Base-by-base conservation (phyloP, 2,797 vertebrate species). In the Oreochromis grahami region DNA sequence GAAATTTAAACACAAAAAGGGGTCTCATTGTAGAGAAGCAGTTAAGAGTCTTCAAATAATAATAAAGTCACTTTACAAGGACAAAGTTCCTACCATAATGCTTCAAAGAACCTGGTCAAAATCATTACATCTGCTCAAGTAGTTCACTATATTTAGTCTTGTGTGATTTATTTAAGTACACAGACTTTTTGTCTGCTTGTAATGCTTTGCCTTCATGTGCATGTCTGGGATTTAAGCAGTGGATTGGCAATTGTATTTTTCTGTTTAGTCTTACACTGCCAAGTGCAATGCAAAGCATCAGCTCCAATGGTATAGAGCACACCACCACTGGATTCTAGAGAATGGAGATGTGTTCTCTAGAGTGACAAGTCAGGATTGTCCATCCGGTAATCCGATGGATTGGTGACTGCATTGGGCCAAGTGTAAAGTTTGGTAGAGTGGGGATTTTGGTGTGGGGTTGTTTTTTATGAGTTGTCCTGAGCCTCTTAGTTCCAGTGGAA, bases 161-260 rank as follows among this genome's bases (percentile, higher is more conserved):
- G 29, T 58, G 2, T 9, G 8, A 17, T 17, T 34, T 58, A 60
- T 19, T 19, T 58, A 36, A 63, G 11, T n/a, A 32, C 36, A 55
- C 7, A 55, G 53, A 55, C 0, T 14, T 55, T 55, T 8, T 55
- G 24, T 26, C 13, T 55, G 0, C 53, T 55, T 55, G 13, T 55
- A 55, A 55, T 26, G 53, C 53, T 55, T 55, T 26, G 53, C 53
- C 24, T 26, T 55, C 13, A 55, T 55, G 24, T 55, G 53, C 13
- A 55, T 14, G 53, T 15, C 24, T 55, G 53, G 13, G 24, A 55
- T 55, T 55, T 55, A 55, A 55, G 24, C 53, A 26, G 53, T 55
- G 21, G 52, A 55, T 55, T 55, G 21, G 12, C 21, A 55, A 13
- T 55, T 55, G 53, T 13, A 55, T 55, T 15, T 26, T 55, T 55